Conservation (phyloP, 1,140 invertebrate species). For the Drosophila persimilis region DNA sequence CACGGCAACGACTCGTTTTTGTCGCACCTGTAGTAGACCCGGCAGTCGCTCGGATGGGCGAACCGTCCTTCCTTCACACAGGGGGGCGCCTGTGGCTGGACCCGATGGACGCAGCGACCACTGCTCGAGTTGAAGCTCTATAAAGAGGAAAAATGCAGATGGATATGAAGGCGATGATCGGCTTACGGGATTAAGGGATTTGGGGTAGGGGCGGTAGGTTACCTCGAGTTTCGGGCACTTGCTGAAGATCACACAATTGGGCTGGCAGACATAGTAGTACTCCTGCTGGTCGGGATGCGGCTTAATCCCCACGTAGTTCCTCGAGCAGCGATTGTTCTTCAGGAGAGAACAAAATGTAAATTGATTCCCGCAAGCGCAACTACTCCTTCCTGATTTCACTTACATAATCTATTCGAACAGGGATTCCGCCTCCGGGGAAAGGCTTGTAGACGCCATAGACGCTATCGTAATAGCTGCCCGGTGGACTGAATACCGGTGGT, state of each 20-base stretch:
- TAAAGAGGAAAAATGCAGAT: background rate
- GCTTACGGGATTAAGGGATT: background rate
- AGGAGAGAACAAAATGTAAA: background rate
- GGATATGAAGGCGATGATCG: background rate
- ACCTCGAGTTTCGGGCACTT: constrained; percentile 76
- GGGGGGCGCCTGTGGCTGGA: constrained; percentile 18
- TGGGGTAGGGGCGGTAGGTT: background rate
- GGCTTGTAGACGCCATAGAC: constrained; percentile 56
- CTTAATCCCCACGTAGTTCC: constrained; percentile 77
- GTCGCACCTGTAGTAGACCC: constrained; percentile 80
- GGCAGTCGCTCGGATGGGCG: constrained; percentile 62
- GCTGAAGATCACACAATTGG: constrained; percentile 77
- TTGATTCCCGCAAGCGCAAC: background rate
- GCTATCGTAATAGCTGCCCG: constrained; percentile 61
- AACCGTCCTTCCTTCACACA: constrained; percentile 72
- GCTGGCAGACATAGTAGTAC: constrained; percentile 82
- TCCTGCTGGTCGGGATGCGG: constrained; percentile 79
- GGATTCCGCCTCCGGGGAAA: constrained; percentile 79
- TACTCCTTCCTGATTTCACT: constrained; percentile 10
- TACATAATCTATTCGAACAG: constrained; percentile 74
- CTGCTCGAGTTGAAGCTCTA: constrained; percentile 62
- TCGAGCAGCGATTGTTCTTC: constrained; percentile 76
- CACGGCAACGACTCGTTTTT: constrained; percentile 45
- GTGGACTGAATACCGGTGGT: constrained; percentile 40
- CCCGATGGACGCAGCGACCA: constrained; percentile 55